Evolutionary conservation across 2,797 vertebrate species (phyloP).

Genomic region (Yasuhikotakia modesta): DNA sequence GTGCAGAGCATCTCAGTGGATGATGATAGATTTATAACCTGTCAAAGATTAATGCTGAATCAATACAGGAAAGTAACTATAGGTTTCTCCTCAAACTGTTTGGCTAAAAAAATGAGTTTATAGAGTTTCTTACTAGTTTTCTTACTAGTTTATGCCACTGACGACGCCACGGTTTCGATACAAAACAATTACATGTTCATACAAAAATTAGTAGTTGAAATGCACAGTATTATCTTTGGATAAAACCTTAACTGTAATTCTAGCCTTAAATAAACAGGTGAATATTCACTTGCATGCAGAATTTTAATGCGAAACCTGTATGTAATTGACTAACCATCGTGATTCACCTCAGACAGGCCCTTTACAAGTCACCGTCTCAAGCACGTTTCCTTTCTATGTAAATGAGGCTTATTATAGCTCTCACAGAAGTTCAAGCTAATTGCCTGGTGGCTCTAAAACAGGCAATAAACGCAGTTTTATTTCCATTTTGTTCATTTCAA

Average conservation of each 20-base stretch:
- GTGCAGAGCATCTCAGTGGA: conserved; percentile 11
- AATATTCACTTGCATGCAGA: too few relatives aligned
- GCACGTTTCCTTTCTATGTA: neutral
- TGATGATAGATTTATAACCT: conserved; percentile 34
- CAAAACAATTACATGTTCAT: too few relatives aligned
- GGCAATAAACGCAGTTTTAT: neutral
- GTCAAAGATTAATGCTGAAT: conserved; percentile 21
- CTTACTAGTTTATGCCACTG: neutral
- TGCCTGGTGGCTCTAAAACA: neutral
- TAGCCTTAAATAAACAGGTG: too few relatives aligned
- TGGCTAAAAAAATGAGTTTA: conserved; percentile 5
- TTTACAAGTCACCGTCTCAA: too few relatives aligned
- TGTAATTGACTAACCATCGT: neutral
- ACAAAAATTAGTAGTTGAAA: too few relatives aligned
- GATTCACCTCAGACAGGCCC: too few relatives aligned
- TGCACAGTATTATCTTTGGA: too few relatives aligned
- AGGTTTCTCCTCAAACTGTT: neutral
- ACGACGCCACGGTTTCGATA: neutral
- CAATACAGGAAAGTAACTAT: conserved; percentile 7
- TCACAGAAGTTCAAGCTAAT: neutral
- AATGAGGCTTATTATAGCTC: neutral
- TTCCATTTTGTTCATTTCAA: neutral
- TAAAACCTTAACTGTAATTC: too few relatives aligned
- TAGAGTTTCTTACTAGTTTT: neutral
- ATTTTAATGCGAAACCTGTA: too few relatives aligned